Conservation (phyloP, 2,888 invertebrate genomes). For the Rhamnusium bicolor region DNA sequence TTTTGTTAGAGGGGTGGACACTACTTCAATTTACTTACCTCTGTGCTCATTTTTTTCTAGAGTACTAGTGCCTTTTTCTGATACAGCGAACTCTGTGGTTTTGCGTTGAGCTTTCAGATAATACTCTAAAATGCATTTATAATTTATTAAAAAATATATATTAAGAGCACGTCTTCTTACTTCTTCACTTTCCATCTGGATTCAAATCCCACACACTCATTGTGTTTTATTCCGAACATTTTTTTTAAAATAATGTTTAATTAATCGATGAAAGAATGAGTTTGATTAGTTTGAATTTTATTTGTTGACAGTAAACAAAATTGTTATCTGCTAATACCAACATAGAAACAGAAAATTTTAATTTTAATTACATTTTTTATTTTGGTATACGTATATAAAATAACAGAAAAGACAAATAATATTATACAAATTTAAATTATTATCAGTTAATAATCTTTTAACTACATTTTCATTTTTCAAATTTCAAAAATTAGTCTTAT, state of each 20-base stretch:
- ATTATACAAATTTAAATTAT: too few species aligned
- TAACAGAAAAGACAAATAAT: too few species aligned
- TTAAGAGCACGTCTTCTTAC: slow-evolving; percentile 54
- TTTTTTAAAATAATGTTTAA: slow-evolving; percentile 47
- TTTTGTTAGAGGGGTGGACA: neutral
- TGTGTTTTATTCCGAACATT: slow-evolving; percentile 71
- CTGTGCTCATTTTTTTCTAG: slow-evolving; percentile 60
- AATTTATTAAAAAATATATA: neutral
- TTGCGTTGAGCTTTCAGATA: slow-evolving; percentile 59
- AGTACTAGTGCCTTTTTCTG: slow-evolving; percentile 62
- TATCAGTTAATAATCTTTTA: too few species aligned
- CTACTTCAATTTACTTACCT: slow-evolving; percentile 46
- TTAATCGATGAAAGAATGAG: slow-evolving; percentile 7
- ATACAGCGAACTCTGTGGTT: slow-evolving; percentile 61
- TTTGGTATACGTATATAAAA: too few species aligned
- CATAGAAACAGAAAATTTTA: neutral
- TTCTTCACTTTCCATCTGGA: slow-evolving; percentile 70
- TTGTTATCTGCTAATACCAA: too few species aligned
- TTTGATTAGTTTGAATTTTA: slow-evolving; percentile 20
- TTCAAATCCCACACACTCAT: slow-evolving; percentile 72
- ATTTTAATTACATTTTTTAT: neutral
- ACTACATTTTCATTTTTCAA: too few species aligned
- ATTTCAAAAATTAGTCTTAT: too few species aligned
- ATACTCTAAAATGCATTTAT: slow-evolving; percentile 57
- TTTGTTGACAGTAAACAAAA: slow-evolving; percentile 28